Evolutionary conservation across 2,888 invertebrate species (phyloP).

Genomic region (Rhagonycha fulva): DNA sequence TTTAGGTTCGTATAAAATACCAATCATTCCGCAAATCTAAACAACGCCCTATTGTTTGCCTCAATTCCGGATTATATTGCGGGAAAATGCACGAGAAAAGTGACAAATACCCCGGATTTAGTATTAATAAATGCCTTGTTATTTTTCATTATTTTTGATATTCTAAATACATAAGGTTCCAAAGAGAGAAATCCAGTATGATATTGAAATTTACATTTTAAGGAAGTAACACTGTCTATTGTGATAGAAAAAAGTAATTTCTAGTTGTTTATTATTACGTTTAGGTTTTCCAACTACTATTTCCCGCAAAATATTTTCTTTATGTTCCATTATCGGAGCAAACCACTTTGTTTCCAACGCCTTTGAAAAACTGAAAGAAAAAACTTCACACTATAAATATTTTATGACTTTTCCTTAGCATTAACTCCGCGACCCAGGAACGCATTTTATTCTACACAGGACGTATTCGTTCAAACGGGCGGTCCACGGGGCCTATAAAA

Average conservation of each 20-base stretch:
- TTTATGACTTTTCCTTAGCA: conserved; percentile 27
- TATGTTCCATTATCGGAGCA: conserved; percentile 21
- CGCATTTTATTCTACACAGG: conserved; percentile 23
- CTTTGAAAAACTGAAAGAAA: conserved; percentile 22
- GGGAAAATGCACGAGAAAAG: conserved; percentile 9
- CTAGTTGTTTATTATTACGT: conserved; percentile 18
- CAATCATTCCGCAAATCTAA: not conserved
- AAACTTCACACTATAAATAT: conserved; percentile 28
- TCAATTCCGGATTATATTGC: conserved; percentile 15
- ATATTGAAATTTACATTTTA: not conserved
- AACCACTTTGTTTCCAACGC: conserved; percentile 19
- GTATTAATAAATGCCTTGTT: conserved; percentile 15
- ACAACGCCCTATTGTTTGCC: conserved; percentile 19
- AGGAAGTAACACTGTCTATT: not conserved
- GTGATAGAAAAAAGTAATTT: conserved; percentile 6
- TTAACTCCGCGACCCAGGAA: conserved; percentile 23
- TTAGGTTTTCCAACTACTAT: conserved; percentile 8
- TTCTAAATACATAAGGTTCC: not conserved
- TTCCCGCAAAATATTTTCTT: conserved; percentile 12
- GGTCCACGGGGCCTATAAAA: conserved; percentile 24
- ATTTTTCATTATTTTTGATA: conserved; percentile 6
- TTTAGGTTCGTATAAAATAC: not conserved
- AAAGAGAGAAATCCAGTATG: not conserved
- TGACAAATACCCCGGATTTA: conserved; percentile 18
- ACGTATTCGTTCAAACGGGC: conserved; percentile 24